Base-by-base conservation (phyloP, 2,113 vertebrate genomes). In the Dasyurus viverrinus region DNA sequence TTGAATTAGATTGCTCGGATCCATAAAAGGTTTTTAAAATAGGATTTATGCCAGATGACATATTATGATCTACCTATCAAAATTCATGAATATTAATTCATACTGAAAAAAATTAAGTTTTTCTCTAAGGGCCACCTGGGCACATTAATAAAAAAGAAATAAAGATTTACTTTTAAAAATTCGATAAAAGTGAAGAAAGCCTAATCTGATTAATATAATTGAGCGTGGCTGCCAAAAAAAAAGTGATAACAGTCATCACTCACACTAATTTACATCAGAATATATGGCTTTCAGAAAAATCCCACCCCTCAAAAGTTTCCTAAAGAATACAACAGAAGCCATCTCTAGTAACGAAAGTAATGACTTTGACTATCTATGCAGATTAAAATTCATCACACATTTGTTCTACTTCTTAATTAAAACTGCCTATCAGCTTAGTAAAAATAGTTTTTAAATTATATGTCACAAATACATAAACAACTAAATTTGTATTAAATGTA, bases 1-100 rank as follows among this genome's bases (percentile, higher is more conserved):
- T 94, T 97, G 96, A 98, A 96, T 68, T 89, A 89, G 91, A 94
- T 93, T 95, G 95, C 55, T 98, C 54, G 96, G 94, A 97, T 97
- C 76, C 93, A 0, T 92, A 92, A 97, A 95, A 98, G 89, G 93
- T 68, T 96, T 98, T 90, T 60, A 95, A 96, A 97, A 89, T 54
- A 96, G 89, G 91, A 93, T 90, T 24, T 36, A 95, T 94, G 47
- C 96, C 97, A 92, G 97, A 95, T 76, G 95, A 91, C 54, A 96
- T 36, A 47, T 0, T 68, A 0, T 89, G 53, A 94, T 92, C 95
- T 93, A 92, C 90, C 93, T 89, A n/a, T n/a, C 24, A 27, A 53
- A 10, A 48, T 30, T 90, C 76, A 54, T 10, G 53, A 90, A 91
- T 68, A 42, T 91, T 76, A 76, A 84, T 42, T 84, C 68, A 42